Evolutionary conservation across 2,888 invertebrate genomes (phyloP), one percentile per base, ranked within the genome.

Genomic region (Parnassius apollo): DNA sequence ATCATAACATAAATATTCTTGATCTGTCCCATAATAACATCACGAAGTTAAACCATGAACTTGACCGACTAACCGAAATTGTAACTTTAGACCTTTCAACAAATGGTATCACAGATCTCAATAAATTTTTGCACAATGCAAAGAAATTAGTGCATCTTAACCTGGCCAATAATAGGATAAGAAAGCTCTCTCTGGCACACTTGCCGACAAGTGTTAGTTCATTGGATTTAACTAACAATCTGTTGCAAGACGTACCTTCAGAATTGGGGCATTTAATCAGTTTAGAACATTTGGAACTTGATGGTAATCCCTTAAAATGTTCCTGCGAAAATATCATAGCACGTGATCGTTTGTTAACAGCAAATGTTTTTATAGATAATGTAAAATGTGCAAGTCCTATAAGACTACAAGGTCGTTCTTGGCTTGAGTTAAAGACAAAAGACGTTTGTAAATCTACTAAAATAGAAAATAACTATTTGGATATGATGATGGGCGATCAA

Each of bases 301-400:
- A 93, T 57, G 94, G 94, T 53, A 96, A 96, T 78, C 94, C 94
- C 48, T 85, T 96, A 8, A 90, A 94, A 71, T 96, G 96, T 82
- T 93, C 94, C 42, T 96, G 96, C 76, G 92, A 93, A 67, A 95
- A 95, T 63, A 81, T 96, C 63, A 86, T 93, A 67, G 90, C 93
- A 56, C 93, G 95, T 68, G 94, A 95, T 74, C 90, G 91, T 70
- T 80, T 96, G 69, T 76, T 93, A 56, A 80, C 90, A 66, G 88
- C 88, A 65, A 88, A 91, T 64, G 90, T 94, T 18, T 90, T 88
- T 61, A 93, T 93, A 71, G 93, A 93, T 76, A 81, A 85, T 69
- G 90, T 93, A 0, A 81, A 86, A 69, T 95, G 95, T 81, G 81
- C 79, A n/a, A 83, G 86, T 59, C 95, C 95, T 0, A 49, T 68